Percentiles rank a stretch among this genome's conserved stretches.
These are phyloP conservation scores for Crotalus helleri DNA, from an alignment of 2,113 vertebrate genomes.

Conservation along the genomic window DNA sequence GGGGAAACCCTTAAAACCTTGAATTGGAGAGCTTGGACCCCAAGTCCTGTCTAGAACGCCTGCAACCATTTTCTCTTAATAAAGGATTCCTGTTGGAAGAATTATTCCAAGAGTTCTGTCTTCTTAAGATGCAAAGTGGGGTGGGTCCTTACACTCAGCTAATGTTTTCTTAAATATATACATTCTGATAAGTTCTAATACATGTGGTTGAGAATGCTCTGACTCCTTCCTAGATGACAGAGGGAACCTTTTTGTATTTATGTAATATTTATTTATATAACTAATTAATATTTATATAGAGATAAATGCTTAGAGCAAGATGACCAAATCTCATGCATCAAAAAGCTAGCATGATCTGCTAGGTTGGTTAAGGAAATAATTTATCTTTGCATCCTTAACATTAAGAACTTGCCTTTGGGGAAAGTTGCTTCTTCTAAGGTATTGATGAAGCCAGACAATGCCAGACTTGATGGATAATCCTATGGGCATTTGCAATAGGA, in stretches of 20 bases:
- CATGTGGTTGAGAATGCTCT: background rate
- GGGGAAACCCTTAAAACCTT: no score
- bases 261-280: background rate
- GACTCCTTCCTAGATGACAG: background rate
- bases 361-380: conserved; percentile 22
- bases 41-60: no score
- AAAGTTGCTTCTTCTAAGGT: background rate
- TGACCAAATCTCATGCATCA: conserved; percentile 6
- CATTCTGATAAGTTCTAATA: background rate
- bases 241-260: background rate
- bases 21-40: no score
- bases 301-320: conserved; percentile 36
- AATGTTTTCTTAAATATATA: background rate
- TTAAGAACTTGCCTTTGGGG: conserved; percentile 11
- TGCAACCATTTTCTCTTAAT: no score
- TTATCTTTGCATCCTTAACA: background rate
- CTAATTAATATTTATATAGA: conserved; percentile 23
- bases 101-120: no score
- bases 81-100: no score
- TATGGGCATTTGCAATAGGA: background rate
- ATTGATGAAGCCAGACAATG: conserved; percentile 12
- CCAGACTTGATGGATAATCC: conserved; percentile 18
- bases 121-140: no score
- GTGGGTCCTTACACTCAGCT: background rate
- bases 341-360: background rate